A percentile compares a stretch with the other conserved stretches of the same genome.
phyloP scores from a whole-genome alignment of 2,888 invertebrate genomes.

The Pelosia muscerda region DNA sequence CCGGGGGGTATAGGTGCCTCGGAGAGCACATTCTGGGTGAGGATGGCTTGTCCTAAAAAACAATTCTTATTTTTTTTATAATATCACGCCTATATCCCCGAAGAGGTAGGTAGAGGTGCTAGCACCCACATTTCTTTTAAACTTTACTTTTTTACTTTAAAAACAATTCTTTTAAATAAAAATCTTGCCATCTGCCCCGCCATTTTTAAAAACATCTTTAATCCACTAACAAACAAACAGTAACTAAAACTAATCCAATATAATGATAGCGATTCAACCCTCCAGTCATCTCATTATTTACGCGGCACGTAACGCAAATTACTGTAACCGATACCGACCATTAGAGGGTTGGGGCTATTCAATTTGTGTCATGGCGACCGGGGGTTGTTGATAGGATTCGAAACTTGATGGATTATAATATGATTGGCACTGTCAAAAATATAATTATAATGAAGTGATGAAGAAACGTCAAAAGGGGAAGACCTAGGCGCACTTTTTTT shows the following conservation, averaged over 20 bases:
- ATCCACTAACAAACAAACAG: constrained; percentile 12
- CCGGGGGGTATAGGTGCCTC: no score
- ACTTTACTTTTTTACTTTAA: no score
- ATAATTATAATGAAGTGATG: not conserved
- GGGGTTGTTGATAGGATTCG: constrained; percentile 33
- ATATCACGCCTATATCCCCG: no score
- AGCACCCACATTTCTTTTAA: no score
- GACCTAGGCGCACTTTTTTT: no score
- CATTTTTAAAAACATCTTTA: not conserved
- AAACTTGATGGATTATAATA: constrained; percentile 31
- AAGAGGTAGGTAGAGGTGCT: no score
- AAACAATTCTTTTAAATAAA: no score
- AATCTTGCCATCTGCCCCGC: not conserved
- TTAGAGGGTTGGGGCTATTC: constrained; percentile 45
- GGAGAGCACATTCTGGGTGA: no score
- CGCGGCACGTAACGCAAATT: constrained; percentile 46
- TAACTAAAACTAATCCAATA: constrained; percentile 28
- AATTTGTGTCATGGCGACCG: constrained; percentile 43
- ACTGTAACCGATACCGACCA: constrained; percentile 53
- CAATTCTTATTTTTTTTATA: no score
- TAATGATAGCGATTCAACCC: constrained; percentile 33
- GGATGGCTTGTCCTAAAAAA: no score
- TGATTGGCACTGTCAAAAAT: constrained; percentile 14
- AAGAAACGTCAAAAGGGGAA: no score
- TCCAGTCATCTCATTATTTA: constrained; percentile 38